A percentile compares a stretch with the other conserved stretches of the same genome.
These are phyloP conservation scores for Oreocharis arfaki DNA, from an alignment of 2,113 vertebrate species.

Conservation along the genomic window DNA sequence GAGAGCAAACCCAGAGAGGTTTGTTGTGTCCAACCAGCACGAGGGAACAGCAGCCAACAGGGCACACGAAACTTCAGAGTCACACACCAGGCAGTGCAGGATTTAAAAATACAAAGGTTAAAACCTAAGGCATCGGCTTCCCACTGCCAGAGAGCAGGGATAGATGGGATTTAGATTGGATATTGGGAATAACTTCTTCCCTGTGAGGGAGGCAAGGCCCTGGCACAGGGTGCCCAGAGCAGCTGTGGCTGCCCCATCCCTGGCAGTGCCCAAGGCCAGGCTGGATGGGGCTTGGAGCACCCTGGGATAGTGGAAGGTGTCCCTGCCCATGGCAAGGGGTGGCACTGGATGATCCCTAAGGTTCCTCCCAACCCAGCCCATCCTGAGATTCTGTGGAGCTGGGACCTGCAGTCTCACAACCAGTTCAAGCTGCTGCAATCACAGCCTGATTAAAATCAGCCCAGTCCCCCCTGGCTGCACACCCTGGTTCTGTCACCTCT, in stretches of 20 bases:
- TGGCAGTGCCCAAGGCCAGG: background rate
- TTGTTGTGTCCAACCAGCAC: too few relatives aligned
- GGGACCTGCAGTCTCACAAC: background rate
- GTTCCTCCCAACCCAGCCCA: background rate
- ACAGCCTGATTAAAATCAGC: background rate
- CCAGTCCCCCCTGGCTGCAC: background rate
- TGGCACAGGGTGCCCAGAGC: background rate
- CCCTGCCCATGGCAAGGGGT: background rate
- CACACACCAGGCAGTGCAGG: too few relatives aligned
- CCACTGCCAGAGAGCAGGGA: background rate
- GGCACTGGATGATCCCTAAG: too few relatives aligned
- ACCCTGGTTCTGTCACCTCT: background rate
- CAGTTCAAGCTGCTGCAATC: background rate
- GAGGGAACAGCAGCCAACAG: too few relatives aligned
- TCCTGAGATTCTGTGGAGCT: background rate
- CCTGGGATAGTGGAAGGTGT: background rate
- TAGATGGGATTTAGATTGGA: background rate
- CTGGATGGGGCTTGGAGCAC: accelerated
- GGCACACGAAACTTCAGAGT: too few relatives aligned
- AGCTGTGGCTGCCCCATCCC: background rate
- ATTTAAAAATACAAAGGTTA: too few relatives aligned
- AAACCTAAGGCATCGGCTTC: background rate
- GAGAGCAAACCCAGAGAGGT: too few relatives aligned
- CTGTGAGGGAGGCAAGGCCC: accelerated
- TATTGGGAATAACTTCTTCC: background rate